Conservation (phyloP, 2,797 vertebrate species). For the Limnodromus scolopaceus region DNA sequence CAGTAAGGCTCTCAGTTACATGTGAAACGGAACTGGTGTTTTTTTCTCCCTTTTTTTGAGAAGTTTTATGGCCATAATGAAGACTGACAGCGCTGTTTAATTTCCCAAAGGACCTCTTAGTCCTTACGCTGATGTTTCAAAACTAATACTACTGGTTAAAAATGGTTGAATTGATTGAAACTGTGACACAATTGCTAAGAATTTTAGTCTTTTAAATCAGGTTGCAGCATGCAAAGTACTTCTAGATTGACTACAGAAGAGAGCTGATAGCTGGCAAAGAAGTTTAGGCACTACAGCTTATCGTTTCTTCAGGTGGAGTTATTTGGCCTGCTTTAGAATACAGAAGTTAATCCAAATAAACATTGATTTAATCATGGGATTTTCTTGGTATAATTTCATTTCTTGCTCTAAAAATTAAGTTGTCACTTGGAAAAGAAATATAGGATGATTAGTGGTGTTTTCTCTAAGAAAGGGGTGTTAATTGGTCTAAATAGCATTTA, state of each 20-base stretch:
- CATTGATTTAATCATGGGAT: rapidly evolving
- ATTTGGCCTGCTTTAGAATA: rapidly evolving
- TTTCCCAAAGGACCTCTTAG: conserved; percentile 27
- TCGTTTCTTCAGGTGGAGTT: background rate
- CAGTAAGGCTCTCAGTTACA: background rate
- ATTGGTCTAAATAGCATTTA: background rate
- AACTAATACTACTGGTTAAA: conserved; percentile 3
- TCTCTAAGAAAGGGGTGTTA: background rate
- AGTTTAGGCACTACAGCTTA: background rate
- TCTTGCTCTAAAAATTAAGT: background rate
- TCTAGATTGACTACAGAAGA: background rate
- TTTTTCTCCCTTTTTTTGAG: background rate
- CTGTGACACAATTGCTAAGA: background rate
- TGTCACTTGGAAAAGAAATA: background rate
- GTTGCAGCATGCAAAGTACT: background rate
- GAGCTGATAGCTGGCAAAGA: background rate
- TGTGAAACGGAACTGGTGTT: background rate
- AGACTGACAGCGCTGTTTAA: conserved; percentile 18
- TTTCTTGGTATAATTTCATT: background rate
- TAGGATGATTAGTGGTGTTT: background rate
- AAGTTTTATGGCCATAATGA: background rate
- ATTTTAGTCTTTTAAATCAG: background rate
- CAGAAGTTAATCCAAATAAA: background rate
- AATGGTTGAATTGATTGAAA: conserved; percentile 12
- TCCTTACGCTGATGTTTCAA: conserved; percentile 15